phyloP scores from a whole-genome alignment of 1,140 invertebrate species.

The Ridgeia piscesae region DNA sequence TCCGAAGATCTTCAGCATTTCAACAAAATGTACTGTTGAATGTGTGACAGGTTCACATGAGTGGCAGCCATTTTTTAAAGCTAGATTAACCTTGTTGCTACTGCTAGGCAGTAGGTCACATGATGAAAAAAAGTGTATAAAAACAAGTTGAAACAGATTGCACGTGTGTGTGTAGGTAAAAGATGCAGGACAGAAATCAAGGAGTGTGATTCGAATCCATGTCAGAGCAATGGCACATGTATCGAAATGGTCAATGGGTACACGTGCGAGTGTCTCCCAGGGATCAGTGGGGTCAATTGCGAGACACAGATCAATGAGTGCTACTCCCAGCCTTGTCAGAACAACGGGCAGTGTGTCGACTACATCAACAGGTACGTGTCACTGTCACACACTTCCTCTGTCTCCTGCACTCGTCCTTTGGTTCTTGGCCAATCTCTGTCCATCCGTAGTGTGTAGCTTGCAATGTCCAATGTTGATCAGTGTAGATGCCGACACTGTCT shows the following conservation, averaged over 20 bases:
- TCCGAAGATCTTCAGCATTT: too few species aligned
- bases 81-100: slow-evolving; percentile 33
- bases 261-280: slow-evolving; percentile 82
- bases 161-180: background rate
- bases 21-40: too few species aligned
- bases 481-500: background rate
- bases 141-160: background rate
- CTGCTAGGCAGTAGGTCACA: slow-evolving; percentile 16
- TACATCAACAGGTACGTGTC: slow-evolving; percentile 26
- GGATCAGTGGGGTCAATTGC: slow-evolving; percentile 64
- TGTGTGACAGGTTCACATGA: too few species aligned
- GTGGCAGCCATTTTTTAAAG: too few species aligned
- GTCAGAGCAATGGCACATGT: slow-evolving; percentile 28
- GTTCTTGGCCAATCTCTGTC: background rate
- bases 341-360: slow-evolving; percentile 31
- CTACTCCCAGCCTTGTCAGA: slow-evolving; percentile 27
- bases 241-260: slow-evolving; percentile 82
- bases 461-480: background rate
- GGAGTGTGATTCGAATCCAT: slow-evolving; percentile 35
- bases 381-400: background rate
- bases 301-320: slow-evolving; percentile 22
- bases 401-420: background rate
- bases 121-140: too few species aligned
- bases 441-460: slow-evolving; percentile 49
- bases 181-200: slow-evolving; percentile 89